These are phyloP conservation scores for Chorisops tibialis DNA, from an alignment of 2,888 invertebrate species.

Conservation along the genomic window DNA sequence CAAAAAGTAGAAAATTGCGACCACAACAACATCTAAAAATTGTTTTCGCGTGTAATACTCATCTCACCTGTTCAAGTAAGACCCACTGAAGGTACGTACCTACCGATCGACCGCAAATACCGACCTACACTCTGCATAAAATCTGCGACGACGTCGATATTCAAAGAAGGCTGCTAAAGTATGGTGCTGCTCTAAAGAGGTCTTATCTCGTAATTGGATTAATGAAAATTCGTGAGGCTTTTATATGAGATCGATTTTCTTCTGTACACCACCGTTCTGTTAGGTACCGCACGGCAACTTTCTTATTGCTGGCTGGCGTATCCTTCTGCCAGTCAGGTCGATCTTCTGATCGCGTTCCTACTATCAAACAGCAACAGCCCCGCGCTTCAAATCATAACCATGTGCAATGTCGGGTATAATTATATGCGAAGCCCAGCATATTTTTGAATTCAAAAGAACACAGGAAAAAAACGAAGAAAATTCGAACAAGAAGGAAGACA, in stretches of 20 bases:
- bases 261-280: not conserved
- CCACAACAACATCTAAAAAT: constrained; percentile 4
- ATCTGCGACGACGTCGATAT: constrained; percentile 3
- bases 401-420: constrained; percentile 20
- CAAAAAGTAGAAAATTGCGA: not conserved
- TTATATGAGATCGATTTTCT: constrained; percentile 7
- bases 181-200: constrained; percentile 10
- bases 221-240: constrained; percentile 35
- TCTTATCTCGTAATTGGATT: constrained; percentile 35
- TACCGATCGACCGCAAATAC: not conserved
- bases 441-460: constrained; percentile 16
- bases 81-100: not conserved
- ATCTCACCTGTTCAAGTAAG: constrained; percentile 18
- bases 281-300: not conserved
- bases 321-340: not conserved
- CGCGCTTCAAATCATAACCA: constrained; percentile 11
- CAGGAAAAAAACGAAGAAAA: not conserved
- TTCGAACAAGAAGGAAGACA: not conserved
- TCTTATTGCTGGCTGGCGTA: not conserved
- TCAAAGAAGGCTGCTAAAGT: constrained; percentile 5
- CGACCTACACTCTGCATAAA: constrained; percentile 3
- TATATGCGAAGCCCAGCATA: constrained; percentile 17
- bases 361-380: not conserved
- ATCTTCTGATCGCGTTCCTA: not conserved
- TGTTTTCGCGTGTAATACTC: constrained; percentile 22